Conservation (phyloP, 2,888 invertebrate genomes). For the Napeogenes sylphis region DNA sequence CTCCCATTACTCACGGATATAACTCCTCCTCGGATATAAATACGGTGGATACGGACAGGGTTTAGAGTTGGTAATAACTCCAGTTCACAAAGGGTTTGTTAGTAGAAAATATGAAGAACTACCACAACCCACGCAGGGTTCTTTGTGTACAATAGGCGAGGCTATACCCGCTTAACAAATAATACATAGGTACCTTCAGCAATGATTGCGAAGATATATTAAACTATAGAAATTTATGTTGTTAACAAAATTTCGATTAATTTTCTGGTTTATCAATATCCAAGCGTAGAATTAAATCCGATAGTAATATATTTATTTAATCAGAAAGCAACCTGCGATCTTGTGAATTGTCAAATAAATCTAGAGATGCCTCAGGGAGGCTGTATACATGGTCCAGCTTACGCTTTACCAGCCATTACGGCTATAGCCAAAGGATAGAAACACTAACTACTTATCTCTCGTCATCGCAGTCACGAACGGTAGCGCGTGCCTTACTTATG, state of each 20-base stretch:
- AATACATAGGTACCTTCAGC: not conserved
- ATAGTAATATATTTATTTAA: conserved; percentile 6
- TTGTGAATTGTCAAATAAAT: conserved; percentile 8
- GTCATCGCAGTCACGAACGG: conserved; percentile 28
- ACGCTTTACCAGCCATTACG: conserved; percentile 7
- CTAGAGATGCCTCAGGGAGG: not conserved
- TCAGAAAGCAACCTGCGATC: not conserved
- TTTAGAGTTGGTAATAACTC: conserved; percentile 64
- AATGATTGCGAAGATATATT: no score
- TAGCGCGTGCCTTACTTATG: conserved; percentile 25
- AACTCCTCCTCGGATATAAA: conserved; percentile 70
- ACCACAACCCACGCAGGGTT: conserved; percentile 59
- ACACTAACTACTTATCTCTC: conserved; percentile 22
- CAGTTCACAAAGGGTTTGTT: conserved; percentile 73
- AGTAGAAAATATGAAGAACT: conserved; percentile 70
- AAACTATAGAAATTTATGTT: no score
- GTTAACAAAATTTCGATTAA: not conserved
- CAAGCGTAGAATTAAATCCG: not conserved
- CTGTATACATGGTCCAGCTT: not conserved
- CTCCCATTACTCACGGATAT: conserved; percentile 69
- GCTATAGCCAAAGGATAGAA: conserved; percentile 12
- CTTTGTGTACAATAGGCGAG: conserved; percentile 31
- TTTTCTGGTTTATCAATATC: not conserved
- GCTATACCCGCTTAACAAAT: conserved; percentile 21
- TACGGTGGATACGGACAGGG: conserved; percentile 63